Evolutionary conservation across 2,888 invertebrate species (phyloP), one percentile per base, ranked within the genome.

Genomic region (Lobophora halterata): DNA sequence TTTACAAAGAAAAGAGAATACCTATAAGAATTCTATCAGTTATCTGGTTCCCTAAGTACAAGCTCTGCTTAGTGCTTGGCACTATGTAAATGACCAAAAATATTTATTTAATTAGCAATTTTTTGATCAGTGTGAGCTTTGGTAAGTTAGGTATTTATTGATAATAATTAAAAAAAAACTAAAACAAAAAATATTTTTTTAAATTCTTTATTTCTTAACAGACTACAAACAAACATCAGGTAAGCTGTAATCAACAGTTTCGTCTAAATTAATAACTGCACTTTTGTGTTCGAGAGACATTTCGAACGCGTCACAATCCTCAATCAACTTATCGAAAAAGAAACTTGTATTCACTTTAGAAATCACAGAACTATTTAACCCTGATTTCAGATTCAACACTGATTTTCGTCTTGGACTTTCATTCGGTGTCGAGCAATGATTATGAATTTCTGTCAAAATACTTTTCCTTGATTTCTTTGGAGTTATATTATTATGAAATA

Each of bases 301-400:
- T 69, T 92, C 92, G 60, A 92, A 92, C 5, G 88, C 86, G 66
- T 92, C 91, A n/a, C 79, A 70, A 18, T 81, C 83, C 25, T 75
- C 81, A 1, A 78, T 78, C 31, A 79, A 50, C 49, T 75, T 74
- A 49, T 87, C 88, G 54, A 90, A 90, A 49, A 91, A 91, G 64
- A 83, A 86, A 60, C 90, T 90, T 1, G 59, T 83, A 50, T 79
- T 81, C 11, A 67, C 65, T 60, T 69, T 71, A 23, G 47, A 35
- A n/a, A 46, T 55, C 20, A 64, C 45, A 24, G 61, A 61, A 43
- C 56, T 59, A 48, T 64, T 58, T 21, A 39, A 37, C 49, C 53
- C 52, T 1, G 49, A 49, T 34, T 61, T 60, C n/a, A 34, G 9
- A 31, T 31, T 36, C 16, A 37, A 52, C 43, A 50, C 46, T 52